Conservation (phyloP, 2,888 invertebrate species). For the Archips crataeganus region DNA sequence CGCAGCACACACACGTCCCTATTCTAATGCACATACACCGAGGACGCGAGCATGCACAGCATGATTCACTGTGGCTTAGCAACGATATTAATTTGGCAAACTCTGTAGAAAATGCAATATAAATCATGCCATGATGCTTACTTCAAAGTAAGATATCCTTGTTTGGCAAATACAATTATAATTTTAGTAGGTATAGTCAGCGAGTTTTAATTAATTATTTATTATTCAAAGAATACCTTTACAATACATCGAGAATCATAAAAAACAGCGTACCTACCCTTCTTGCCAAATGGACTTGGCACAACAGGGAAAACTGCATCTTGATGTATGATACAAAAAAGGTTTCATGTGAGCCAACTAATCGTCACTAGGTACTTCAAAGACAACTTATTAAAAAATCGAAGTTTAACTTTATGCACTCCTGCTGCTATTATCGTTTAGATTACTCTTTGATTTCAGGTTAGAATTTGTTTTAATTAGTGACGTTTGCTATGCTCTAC, state of each 20-base stretch:
- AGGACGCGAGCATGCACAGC: constrained; percentile 58
- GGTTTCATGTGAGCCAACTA: neutral
- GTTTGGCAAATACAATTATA: too few relatives aligned
- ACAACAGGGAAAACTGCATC: neutral
- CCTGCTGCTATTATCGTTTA: too few relatives aligned
- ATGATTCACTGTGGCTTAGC: constrained; percentile 48
- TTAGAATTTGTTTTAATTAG: too few relatives aligned
- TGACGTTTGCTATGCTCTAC: too few relatives aligned
- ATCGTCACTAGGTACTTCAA: neutral
- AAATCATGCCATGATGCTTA: neutral
- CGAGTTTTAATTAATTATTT: neutral
- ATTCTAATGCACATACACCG: constrained; percentile 55
- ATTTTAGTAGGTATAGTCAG: too few relatives aligned
- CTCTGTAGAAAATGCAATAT: neutral
- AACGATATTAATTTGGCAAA: neutral
- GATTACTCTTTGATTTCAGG: too few relatives aligned
- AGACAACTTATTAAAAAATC: too few relatives aligned
- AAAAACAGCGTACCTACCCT: neutral
- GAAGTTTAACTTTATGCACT: too few relatives aligned
- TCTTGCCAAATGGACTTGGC: constrained; percentile 8
- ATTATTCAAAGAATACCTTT: neutral
- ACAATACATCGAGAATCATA: neutral
- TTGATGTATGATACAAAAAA: constrained; percentile 1
- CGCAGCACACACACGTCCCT: constrained; percentile 52
- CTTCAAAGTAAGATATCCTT: too few relatives aligned